A percentile compares a stretch with the other conserved stretches of the same genome.
Conservation (phyloP, 2,113 vertebrate species). For the Channa maculata region DNA sequence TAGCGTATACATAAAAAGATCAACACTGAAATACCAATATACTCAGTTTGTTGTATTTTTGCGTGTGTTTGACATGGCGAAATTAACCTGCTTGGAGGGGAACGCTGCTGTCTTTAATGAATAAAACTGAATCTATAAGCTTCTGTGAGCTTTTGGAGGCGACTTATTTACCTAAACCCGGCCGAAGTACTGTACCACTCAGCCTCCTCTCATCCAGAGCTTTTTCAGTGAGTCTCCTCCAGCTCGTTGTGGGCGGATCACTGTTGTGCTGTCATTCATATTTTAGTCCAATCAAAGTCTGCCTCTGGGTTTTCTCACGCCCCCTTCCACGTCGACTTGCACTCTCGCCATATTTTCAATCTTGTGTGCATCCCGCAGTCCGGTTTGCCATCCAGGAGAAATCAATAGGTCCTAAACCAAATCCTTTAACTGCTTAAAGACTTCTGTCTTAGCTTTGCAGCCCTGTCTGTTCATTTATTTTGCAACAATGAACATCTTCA, state of each 20-base stretch:
- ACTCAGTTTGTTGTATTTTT: too few relatives aligned
- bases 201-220: not conserved
- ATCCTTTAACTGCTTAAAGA: not conserved
- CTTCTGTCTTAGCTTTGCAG: not conserved
- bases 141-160: too few relatives aligned
- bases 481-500: constrained; percentile 92
- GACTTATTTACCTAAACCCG: too few relatives aligned
- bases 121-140: too few relatives aligned
- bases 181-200: not conserved
- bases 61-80: too few relatives aligned
- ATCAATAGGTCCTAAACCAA: too few relatives aligned
- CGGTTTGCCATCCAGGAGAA: constrained; percentile 24
- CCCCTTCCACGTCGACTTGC: constrained; percentile 84
- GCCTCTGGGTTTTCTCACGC: constrained; percentile 36
- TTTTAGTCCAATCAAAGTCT: constrained; percentile 51
- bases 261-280: constrained; percentile 20
- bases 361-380: constrained; percentile 4
- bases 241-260: constrained; percentile 10
- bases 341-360: constrained; percentile 78
- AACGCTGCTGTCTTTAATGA: too few relatives aligned
- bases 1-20: too few relatives aligned
- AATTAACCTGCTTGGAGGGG: too few relatives aligned
- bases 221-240: not conserved
- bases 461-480: not conserved
- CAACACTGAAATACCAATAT: too few relatives aligned